Evolutionary conservation across 1,140 invertebrate genomes (phyloP), one percentile per base, ranked within the genome.

Genomic region (Acyrthosiphon pisum): DNA sequence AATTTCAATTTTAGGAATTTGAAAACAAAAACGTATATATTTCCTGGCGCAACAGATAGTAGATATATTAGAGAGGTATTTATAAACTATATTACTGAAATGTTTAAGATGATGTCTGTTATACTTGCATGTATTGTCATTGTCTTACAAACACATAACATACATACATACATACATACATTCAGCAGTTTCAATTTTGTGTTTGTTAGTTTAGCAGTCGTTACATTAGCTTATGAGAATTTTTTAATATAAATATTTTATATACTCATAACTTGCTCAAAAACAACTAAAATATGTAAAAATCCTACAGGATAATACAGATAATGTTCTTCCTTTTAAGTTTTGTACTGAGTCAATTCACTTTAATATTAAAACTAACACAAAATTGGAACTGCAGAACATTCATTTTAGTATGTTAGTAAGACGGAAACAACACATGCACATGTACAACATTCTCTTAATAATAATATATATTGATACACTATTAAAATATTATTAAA

Each of bases 31-130:
- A 95, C 95, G 37, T 96, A 97, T 94, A 97, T 98, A 84, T 98
- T 98, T 94, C 97, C 97, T 3, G 98, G 97, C 89, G 97, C 96
- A 68, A 98, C 98, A 18, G 98, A 98, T 94, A 97, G 96, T 94
- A 96, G 97, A 94, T 98, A 96, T 94, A 94, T 98, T 46, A 96
- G 97, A 94, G 95, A 95, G 94, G 96, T 96, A 94, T 95, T 95
- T 50, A 53, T 53, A 50, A 1, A 56, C 18, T 41, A 86, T 30
- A 86, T 26, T 46, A 46, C 26, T n/a, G 60, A 76, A n/a, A 76
- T 20, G 11, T 76, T 76, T 76, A n/a, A 76, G 6, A 76, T 11
- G n/a, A n/a, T 6, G 4, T 68, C 4, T 6, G 4, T 68, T 1
- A 6, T 68, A 68, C 22, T 1, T 4, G n/a, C 30, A n/a, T n/a